phyloP scores from a whole-genome alignment of 2,797 vertebrate species.

The Salarias fasciatus region DNA sequence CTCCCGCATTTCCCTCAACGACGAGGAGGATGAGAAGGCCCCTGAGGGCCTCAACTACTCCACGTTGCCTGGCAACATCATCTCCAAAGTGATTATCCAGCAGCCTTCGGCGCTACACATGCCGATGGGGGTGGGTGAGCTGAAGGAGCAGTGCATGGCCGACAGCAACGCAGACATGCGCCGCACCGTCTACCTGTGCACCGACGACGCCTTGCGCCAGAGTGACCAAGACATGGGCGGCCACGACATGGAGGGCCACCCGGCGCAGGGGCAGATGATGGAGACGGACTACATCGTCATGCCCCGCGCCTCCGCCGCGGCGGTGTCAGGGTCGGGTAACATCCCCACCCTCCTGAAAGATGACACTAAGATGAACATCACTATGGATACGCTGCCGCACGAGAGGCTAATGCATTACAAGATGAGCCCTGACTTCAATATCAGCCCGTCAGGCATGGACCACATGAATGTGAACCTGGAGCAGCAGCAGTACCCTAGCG shows the following conservation, averaged over 20 bases:
- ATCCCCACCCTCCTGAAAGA: slow-evolving; percentile 92
- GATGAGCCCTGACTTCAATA: slow-evolving; percentile 93
- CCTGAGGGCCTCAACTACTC: slow-evolving; percentile 97
- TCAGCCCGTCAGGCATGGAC: slow-evolving; percentile 93
- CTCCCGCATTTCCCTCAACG: slow-evolving; percentile 97
- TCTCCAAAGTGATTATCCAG: slow-evolving; percentile 99
- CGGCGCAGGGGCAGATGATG: slow-evolving; percentile 91
- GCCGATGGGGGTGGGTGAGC: slow-evolving; percentile 92
- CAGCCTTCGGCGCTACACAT: slow-evolving; percentile 95
- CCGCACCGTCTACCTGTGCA: slow-evolving; percentile 96
- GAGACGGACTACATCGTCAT: slow-evolving; percentile 99
- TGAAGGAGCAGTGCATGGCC: slow-evolving; percentile 91
- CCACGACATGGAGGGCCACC: slow-evolving; percentile 88
- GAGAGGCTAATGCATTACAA: slow-evolving; percentile 99
- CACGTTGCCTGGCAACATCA: slow-evolving; percentile 97
- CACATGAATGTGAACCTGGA: slow-evolving; percentile 96
- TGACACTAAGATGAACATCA: slow-evolving; percentile 94
- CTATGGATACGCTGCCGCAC: slow-evolving; percentile 94
- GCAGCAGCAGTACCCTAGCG: slow-evolving; percentile 88
- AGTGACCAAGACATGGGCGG: slow-evolving; percentile 91
- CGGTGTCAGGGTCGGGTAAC: slow-evolving; percentile 83
- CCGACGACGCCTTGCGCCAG: slow-evolving; percentile 92
- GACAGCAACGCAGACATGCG: slow-evolving; percentile 91
- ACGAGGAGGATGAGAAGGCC: slow-evolving; percentile 93
- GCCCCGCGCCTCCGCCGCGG: slow-evolving; percentile 84